phyloP scores from a whole-genome alignment of 2,888 invertebrate species.

The Halictus quadricinctus region DNA sequence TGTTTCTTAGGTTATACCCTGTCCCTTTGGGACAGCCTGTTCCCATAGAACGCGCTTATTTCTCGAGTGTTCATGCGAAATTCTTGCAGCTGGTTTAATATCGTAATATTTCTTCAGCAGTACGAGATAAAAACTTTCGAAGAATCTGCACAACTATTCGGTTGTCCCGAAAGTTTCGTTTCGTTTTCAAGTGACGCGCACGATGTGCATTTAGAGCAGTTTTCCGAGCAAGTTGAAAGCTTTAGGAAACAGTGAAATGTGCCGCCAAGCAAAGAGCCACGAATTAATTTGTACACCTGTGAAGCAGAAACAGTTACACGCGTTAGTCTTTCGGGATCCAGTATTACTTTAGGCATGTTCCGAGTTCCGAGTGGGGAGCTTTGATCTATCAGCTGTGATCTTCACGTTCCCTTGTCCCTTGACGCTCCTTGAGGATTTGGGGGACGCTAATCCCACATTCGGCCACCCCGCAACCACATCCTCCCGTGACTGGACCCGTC shows the following conservation, averaged over 20 bases:
- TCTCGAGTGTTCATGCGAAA: not conserved
- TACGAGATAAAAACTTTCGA: not conserved
- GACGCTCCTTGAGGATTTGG: not conserved
- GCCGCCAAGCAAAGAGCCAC: not conserved
- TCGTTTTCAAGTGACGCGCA: not conserved
- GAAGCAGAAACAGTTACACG: not conserved
- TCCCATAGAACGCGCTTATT: not conserved
- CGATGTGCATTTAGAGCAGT: not conserved
- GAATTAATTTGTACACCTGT: not conserved
- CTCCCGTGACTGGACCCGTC: not conserved
- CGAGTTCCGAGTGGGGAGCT: constrained; percentile 4
- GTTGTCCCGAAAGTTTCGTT: not conserved
- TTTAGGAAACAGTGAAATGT: too few relatives aligned
- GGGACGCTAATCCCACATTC: not conserved
- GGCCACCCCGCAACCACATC: not conserved
- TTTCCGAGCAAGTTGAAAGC: not conserved
- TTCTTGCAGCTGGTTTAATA: not conserved
- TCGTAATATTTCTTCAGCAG: not conserved
- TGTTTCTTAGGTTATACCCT: not conserved
- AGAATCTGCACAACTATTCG: not conserved
- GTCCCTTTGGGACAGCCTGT: not conserved
- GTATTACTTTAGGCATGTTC: not conserved
- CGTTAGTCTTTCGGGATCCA: not conserved
- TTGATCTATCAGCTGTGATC: constrained; percentile 5
- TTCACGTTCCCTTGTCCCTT: not conserved